Conservation (phyloP, 2,113 vertebrate genomes). For the Siniperca knerii region DNA sequence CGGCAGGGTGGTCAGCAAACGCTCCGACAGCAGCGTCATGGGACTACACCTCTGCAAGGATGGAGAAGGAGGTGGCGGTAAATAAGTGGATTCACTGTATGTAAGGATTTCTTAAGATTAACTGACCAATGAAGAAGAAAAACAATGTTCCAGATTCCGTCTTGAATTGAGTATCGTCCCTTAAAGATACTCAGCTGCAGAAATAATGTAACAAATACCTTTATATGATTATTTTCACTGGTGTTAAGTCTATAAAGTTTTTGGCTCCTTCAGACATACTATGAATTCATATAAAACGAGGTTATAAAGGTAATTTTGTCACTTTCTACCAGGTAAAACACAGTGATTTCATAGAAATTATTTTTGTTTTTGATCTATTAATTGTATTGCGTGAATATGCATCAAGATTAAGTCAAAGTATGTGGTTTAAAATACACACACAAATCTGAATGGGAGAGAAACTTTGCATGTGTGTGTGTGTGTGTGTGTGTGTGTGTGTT, state of each 20-base stretch:
- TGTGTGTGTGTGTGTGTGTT: neutral
- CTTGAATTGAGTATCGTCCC: neutral
- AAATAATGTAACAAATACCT: neutral
- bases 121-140: neutral
- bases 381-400: neutral
- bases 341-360: neutral
- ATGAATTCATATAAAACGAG: neutral
- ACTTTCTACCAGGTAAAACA: neutral
- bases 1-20: conserved; percentile 90
- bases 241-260: neutral
- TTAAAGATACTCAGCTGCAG: neutral
- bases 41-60: conserved; percentile 87
- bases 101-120: neutral
- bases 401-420: neutral
- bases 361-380: neutral
- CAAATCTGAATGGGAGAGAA: neutral
- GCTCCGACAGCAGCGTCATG: conserved; percentile 94
- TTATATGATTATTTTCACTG: neutral
- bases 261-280: neutral
- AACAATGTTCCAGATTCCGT: neutral
- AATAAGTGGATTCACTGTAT: neutral
- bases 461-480: neutral
- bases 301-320: neutral
- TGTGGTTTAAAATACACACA: neutral
- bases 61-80: neutral